Conservation (phyloP, 2,797 vertebrate genomes). For the Lates japonicus region DNA sequence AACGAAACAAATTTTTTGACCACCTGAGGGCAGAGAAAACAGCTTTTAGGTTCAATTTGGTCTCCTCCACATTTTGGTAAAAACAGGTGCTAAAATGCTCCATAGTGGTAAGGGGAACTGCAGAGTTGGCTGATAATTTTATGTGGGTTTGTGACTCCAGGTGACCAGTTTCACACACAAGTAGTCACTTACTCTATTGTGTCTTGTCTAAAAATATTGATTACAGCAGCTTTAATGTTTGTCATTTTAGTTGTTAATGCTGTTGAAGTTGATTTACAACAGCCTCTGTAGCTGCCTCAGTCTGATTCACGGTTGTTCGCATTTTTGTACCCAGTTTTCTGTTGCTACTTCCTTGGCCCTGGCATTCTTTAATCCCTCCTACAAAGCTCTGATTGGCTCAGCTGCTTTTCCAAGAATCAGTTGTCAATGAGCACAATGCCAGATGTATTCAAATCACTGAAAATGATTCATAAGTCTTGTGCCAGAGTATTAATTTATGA, state of each 20-base stretch:
- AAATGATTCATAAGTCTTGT: not conserved
- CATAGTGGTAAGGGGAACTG: not conserved
- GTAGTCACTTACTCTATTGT: not conserved
- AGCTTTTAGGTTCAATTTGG: not conserved
- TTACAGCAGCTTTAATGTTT: not conserved
- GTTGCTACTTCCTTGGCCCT: not conserved
- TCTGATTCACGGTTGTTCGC: not conserved
- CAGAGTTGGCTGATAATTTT: not conserved
- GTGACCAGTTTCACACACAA: not conserved
- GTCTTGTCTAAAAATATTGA: not conserved
- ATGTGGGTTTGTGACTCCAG: not conserved
- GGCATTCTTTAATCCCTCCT: not conserved
- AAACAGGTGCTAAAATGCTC: not conserved
- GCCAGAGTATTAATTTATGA: not conserved
- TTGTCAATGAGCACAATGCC: not conserved
- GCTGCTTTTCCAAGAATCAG: conserved; percentile 21
- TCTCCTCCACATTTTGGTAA: not conserved
- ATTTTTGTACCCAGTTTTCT: not conserved
- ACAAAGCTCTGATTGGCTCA: conserved; percentile 8
- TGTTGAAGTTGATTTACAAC: not conserved
- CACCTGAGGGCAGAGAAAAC: not conserved
- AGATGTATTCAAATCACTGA: conserved; percentile 5
- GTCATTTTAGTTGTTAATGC: not conserved
- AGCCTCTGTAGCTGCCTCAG: not conserved
- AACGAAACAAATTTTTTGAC: not conserved